Evolutionary conservation across 2,113 vertebrate genomes (phyloP), one percentile per base, ranked within the genome.

Genomic region (Barbus barbus): DNA sequence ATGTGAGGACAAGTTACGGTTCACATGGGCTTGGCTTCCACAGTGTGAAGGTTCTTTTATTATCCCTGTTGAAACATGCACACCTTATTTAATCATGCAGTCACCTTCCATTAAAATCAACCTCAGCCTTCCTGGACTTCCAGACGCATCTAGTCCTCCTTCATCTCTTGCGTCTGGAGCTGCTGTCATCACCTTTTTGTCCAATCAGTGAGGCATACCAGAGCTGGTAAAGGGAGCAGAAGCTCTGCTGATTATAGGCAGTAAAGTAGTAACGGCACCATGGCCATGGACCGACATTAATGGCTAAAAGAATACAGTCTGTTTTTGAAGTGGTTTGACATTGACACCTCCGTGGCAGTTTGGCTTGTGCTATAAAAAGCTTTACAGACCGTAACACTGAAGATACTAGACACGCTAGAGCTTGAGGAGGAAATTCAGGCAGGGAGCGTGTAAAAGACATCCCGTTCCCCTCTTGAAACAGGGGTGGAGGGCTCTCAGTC

Each of bases 331-430:
- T 78, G 84, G 86, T 89, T 85, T 74, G 87, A 91, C 86, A 85
- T 86, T 89, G 91, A 92, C 89, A 86, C 91, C 87, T 79, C 82
- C 0, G 58, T 79, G 82, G 85, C 88, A 90, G 24, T 78, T 85
- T 88, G 90, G 89, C 89, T 48, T 9, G 83, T 79, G 88, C 85
- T 73, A 24, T 92, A 92, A 93, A 94, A 91, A 91, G 88, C 89
- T 86, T 84, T 38, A 85, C 90, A 85, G n/a, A 53, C 81, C n/a
- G 77, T 79, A 73, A 38, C 60, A 86, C 83, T 36, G 56, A 63
- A 63, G 76, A 80, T 78, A 44, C 33, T 63, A 46, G 77, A 79
- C 77, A 26, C 26, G 58, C 38, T 18, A 81, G 38, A 31, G 22
- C 2, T 76, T 22, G 71, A 51, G 24, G 72, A 58, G 63, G 58